Evolutionary conservation across 2,888 invertebrate genomes (phyloP), one percentile per base, ranked within the genome.

Genomic region (Drosophila subsilvestris): DNA sequence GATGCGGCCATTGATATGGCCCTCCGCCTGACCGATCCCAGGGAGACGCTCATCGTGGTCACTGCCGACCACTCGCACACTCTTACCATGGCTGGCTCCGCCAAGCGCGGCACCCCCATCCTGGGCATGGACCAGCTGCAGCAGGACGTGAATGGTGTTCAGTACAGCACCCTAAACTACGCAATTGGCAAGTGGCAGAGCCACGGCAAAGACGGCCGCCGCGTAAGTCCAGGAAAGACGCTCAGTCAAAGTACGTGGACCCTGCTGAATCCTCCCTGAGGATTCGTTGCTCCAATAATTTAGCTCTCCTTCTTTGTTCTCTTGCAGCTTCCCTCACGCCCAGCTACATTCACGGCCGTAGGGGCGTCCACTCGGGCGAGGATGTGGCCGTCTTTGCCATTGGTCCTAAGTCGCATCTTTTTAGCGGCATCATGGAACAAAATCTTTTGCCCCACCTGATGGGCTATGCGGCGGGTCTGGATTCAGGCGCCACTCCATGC

Each of bases 1-100:
- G 94, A 95, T 57, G 93, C 95, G 77, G 95, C 97, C 2, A 93
- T 96, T 45, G 90, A 93, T 68, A 92, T 92, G 77, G 95, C 96
- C 0, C 84, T 93, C 66, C 90, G 93, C 3, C 86, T 95, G 80
- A 95, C 95, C 0, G 92, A 92, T 55, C 90, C 92, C 9, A 90
- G 94, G 12, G 96, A 97, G 20, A 97, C 97, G 0, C 91, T 98
- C 2, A 94, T 97, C 22, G 94, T 97, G 0, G 96, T 96, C 9
- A 96, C 95, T 0, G 93, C 96, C 0, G 96, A 97, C 90, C 96
- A 97, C 89, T 94, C 95, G 0, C 96, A 96, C 79, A 95, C 96
- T 0, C 94, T 97, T 94, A 94, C 94, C 0, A 93, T 96, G 56
- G 94, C 95, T 18, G 97, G 97, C 0, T 96, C 97, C 80, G 94